A percentile compares a stretch with the other conserved stretches of the same genome.
Evolutionary conservation across 23 tunicate genomes (phyloP).

Genomic region (Botrylloides violaceus): DNA sequence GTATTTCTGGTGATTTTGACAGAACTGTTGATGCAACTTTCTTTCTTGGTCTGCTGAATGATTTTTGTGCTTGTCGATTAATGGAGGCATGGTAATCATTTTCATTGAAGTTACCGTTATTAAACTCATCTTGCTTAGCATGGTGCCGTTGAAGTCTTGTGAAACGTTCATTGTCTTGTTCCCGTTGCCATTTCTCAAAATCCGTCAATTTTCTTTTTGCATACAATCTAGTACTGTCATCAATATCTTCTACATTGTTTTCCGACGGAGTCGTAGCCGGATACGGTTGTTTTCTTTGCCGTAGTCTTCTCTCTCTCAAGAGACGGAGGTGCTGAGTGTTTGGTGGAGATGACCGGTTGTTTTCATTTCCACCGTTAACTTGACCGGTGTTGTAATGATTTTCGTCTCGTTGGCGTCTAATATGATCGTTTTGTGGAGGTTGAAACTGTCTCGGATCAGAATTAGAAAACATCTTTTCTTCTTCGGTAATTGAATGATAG

Average conservation of each 20-base stretch:
- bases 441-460: background rate
- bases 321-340: constrained; percentile 21
- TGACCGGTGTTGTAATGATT: background rate
- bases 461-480: background rate
- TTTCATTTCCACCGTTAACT: background rate
- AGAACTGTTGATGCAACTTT: background rate
- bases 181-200: constrained; percentile 75
- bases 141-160: constrained; percentile 24
- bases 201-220: constrained; percentile 31
- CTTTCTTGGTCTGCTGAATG: background rate
- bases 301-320: constrained; percentile 14
- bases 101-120: background rate
- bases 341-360: constrained; percentile 32
- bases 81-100: background rate
- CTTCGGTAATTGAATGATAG: background rate
- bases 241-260: constrained; percentile 1
- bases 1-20: background rate
- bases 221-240: constrained; percentile 1
- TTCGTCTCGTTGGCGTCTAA: background rate
- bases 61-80: background rate
- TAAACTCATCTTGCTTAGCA: background rate
- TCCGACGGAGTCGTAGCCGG: background rate
- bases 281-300: constrained; percentile 14
- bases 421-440: background rate
- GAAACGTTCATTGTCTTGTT: constrained; percentile 38